These are phyloP conservation scores for Varanus salvator DNA, from an alignment of 2,113 vertebrate species.

Conservation along the genomic window DNA sequence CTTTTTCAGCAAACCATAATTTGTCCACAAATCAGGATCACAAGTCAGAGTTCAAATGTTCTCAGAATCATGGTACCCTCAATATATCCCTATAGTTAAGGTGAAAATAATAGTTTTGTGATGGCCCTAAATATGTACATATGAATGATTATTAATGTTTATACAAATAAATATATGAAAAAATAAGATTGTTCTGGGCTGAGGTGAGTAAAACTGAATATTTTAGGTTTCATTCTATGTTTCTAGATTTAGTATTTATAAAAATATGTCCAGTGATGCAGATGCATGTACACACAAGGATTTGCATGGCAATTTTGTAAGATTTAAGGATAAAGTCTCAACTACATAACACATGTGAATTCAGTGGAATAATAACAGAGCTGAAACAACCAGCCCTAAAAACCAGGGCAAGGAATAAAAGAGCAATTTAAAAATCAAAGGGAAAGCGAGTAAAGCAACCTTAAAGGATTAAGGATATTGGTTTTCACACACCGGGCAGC, in stretches of 20 bases:
- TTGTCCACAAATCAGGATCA: neutral
- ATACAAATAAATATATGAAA: neutral
- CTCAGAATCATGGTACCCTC: neutral
- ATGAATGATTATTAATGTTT: too few relatives aligned
- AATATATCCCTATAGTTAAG: neutral
- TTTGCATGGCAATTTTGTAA: neutral
- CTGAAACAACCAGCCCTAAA: neutral
- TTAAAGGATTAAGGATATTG: slow-evolving; percentile 4
- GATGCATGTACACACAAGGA: neutral
- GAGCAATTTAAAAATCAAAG: neutral
- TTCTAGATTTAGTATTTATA: neutral
- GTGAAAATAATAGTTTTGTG: neutral
- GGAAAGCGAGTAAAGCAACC: neutral
- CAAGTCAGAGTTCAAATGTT: neutral
- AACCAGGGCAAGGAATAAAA: neutral
- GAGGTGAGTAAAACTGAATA: neutral
- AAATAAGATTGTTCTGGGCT: neutral
- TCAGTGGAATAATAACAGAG: neutral
- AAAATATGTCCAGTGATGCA: neutral
- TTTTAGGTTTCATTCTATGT: neutral
- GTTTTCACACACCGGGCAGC: neutral
- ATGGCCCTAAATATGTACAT: neutral
- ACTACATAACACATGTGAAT: neutral
- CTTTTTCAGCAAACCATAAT: neutral
- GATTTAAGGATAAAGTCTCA: neutral